Evolutionary conservation across 2,113 vertebrate species (phyloP), one percentile per base, ranked within the genome.

Genomic region (Hippocampus barbouri): DNA sequence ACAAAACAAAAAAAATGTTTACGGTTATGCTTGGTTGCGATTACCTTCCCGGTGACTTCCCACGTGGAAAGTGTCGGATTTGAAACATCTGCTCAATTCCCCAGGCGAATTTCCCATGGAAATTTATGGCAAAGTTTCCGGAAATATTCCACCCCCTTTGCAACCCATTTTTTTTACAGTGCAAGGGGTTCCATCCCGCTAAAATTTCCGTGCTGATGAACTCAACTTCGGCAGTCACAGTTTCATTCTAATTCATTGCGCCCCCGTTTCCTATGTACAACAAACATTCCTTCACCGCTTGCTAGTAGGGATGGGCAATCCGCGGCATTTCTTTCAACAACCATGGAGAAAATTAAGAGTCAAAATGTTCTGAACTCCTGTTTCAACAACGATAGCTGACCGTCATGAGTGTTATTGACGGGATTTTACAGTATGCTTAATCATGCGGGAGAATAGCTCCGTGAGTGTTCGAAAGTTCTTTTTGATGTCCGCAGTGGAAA

Each of bases 191-290:
- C 76, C 16, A 53, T 34, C 18, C 53, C 72, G 75, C 80, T 68
- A 68, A 68, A 57, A 25, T 10, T n/a, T 66, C 34, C 71, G 73
- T 38, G 41, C 74, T 73, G 77, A 82, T 77, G 23, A 76, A 71
- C 73, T 72, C 20, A 51, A 64, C 73, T 61, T 51, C 62, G 14
- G 47, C 18, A 40, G 71, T 82, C 82, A 81, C 81, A 74, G 84
- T 77, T 80, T 64, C 53, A 62, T 71, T 64, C 51, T 70, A 64
- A 70, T 66, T 61, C n/a, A 69, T 65, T 60, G 63, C 62, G 68
- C 73, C 63, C 60, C 57, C 10, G 43, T 45, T 20, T 72, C 51
- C 63, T 70, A 69, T 69, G 73, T 53, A 43, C 62, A 64, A 43
- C 38, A 64, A n/a, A 64, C 62, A 64, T 64, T 64, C 38, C 34